These are phyloP conservation scores for Drosophila auraria DNA, from an alignment of 1,140 invertebrate species.

Conservation along the genomic window DNA sequence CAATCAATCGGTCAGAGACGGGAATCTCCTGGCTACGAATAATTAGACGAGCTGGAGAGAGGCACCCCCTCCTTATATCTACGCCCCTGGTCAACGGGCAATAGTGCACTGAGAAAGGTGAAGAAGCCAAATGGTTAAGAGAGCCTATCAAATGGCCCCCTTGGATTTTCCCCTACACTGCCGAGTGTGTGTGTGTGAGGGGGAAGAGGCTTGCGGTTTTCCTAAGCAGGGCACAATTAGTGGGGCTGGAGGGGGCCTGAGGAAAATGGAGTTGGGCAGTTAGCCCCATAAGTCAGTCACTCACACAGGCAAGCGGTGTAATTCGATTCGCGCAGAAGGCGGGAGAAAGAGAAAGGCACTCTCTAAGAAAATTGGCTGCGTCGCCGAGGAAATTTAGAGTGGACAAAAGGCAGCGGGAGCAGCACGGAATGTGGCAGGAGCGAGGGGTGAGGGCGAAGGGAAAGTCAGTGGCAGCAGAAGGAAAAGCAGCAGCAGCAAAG, in stretches of 20 bases:
- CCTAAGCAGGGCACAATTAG: slow-evolving; percentile 75
- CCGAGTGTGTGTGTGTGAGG: slow-evolving; percentile 12
- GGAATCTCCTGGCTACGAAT: slow-evolving; percentile 18
- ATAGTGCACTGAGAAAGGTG: slow-evolving; percentile 46
- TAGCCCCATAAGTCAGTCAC: slow-evolving; percentile 79
- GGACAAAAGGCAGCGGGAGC: slow-evolving; percentile 56
- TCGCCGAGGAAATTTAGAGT: slow-evolving; percentile 73
- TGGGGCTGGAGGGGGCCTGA: slow-evolving; percentile 1
- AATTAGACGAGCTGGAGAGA: slow-evolving; percentile 17
- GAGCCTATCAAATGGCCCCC: slow-evolving; percentile 51
- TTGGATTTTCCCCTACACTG: slow-evolving; percentile 17
- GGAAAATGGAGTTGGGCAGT: slow-evolving; percentile 47
- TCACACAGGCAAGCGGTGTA: slow-evolving; percentile 64
- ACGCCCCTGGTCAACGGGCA: slow-evolving; percentile 25
- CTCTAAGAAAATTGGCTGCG: slow-evolving; percentile 77
- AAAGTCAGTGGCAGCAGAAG: neutral
- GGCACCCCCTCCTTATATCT: neutral
- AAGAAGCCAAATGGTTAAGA: slow-evolving; percentile 61
- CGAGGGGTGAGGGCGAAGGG: too few species aligned
- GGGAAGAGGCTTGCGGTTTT: slow-evolving; percentile 36
- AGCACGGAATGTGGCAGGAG: slow-evolving; percentile 14
- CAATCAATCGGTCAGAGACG: slow-evolving; percentile 33
- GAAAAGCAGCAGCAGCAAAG: slow-evolving; percentile 19
- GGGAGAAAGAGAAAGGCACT: slow-evolving; percentile 50
- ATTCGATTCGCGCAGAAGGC: slow-evolving; percentile 68